A percentile compares a stretch with the other conserved stretches of the same genome.
Conservation (phyloP, 2,113 vertebrate species). For the Hiodon tergisus region DNA sequence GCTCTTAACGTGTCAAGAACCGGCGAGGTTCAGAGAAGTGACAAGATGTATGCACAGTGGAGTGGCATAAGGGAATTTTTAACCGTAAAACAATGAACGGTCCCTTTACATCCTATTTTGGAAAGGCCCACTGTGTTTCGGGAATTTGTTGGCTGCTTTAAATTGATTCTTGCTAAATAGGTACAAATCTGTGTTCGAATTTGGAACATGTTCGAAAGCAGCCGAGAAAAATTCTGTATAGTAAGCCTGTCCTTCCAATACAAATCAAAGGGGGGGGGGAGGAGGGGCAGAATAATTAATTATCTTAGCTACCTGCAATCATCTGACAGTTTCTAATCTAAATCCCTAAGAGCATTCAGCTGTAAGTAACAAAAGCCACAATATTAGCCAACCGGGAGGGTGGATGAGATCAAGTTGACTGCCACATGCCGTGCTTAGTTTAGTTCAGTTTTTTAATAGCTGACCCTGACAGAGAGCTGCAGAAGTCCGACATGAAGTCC, state of each 20-base stretch:
- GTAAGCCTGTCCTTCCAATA: constrained; percentile 15
- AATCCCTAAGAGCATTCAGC: not conserved
- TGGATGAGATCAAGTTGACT: not conserved
- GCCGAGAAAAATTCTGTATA: not conserved
- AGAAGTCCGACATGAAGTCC: too few species aligned
- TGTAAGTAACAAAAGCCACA: constrained; percentile 12
- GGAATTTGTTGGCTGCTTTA: not conserved
- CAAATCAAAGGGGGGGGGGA: not conserved
- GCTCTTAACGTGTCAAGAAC: not conserved
- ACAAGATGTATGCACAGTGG: not conserved
- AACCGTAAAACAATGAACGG: too few species aligned
- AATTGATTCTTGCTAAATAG: constrained; percentile 13
- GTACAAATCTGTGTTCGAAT: not conserved
- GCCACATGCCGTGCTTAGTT: too few species aligned
- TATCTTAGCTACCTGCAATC: constrained; percentile 2
- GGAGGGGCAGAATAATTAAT: constrained; percentile 17
- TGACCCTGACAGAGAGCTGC: too few species aligned
- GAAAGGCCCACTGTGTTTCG: not conserved
- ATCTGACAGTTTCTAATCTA: constrained; percentile 18
- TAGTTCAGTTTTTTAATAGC: too few species aligned
- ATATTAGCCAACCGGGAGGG: not conserved
- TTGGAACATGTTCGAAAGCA: not conserved
- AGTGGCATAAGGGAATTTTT: not conserved
- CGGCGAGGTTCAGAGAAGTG: not conserved
- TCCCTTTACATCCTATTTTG: too few species aligned